Base-by-base conservation (phyloP, 2,113 vertebrate species). In the Sorex araneus region DNA sequence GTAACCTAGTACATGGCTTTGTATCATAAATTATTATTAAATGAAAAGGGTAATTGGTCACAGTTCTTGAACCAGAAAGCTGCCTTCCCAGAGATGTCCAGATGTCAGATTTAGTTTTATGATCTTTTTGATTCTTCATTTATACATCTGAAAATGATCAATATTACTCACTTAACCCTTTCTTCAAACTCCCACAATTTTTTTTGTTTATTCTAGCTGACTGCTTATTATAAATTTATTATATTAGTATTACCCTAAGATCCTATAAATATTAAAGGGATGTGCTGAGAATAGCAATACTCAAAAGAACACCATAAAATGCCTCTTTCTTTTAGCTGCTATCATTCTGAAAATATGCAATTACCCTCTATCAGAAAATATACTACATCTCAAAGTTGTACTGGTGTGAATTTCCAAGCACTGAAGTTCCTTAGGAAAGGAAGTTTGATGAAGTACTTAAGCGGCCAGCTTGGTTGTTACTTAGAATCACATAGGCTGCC, bases 171-270 rank as follows among this genome's bases (percentile, higher is more conserved):
- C 75, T 81, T 63, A 64, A 25, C 67, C 87, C 19, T 36, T 40
- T 87, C 43, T 54, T 87, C 10, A 87, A 57, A 81, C 45, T 43
- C n/a, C 10, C 2, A 28, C 8, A 45, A 85, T 50, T 89, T 77
- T 50, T 89, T 77, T 3, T 8, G 23, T 87, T 87, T 28, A 60
- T 89, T 76, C 21, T 54, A 19, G 18, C 0, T 23, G 54, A 34
- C 45, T 75, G 91, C 6, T 19, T 40, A 77, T 85, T 76, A 67
- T 40, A 76, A 10, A 40, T 45, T 45, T 57, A 21, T 45, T 19
- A 28, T 67, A 23, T 30, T 70, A 8, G 25, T 15, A 64, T 70
- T 23, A 40, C 18, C 15, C 15, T 76, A 77, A 92, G 73, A 71
- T 32, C 27, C 5, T 43, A 19, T 73, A 32, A 67, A 40, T 84